Conservation (phyloP, 2,113 vertebrate genomes). For the Triplophysa tibetana region DNA sequence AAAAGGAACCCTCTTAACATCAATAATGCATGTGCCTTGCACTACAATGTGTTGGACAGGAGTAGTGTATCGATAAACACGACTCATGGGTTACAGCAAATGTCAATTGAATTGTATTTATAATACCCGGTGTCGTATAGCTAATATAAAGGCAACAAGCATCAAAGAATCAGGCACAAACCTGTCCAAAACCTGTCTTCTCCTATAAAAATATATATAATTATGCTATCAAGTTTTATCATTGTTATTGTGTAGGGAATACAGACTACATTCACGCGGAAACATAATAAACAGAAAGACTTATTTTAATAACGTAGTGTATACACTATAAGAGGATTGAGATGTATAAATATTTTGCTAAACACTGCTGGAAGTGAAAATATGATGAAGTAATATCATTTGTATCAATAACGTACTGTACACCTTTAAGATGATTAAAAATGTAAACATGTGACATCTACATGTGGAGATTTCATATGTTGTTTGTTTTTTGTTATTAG, state of each 20-base stretch:
- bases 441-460: no score
- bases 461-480: no score
- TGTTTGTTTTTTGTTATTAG: no score
- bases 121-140: slow-evolving; percentile 9
- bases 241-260: neutral
- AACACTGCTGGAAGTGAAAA: no score
- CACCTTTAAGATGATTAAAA: no score
- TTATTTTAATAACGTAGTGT: no score
- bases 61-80: slow-evolving; percentile 54
- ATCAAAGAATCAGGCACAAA: neutral
- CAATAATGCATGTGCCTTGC: slow-evolving; percentile 52
- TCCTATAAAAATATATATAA: neutral
- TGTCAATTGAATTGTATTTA: slow-evolving; percentile 46
- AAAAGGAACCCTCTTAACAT: slow-evolving; percentile 44
- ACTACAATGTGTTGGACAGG: slow-evolving; percentile 35
- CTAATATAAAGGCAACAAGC: neutral
- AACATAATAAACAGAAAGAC: no score
- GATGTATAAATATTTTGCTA: no score
- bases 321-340: no score
- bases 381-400: no score
- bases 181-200: neutral
- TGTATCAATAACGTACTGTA: no score
- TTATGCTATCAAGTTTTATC: neutral
- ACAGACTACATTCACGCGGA: neutral
- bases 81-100: slow-evolving; percentile 48